Percentiles rank a stretch among this genome's conserved stretches.
These are phyloP conservation scores for Miniopterus natalensis DNA, from an alignment of 2,113 vertebrate species.

Conservation along the genomic window DNA sequence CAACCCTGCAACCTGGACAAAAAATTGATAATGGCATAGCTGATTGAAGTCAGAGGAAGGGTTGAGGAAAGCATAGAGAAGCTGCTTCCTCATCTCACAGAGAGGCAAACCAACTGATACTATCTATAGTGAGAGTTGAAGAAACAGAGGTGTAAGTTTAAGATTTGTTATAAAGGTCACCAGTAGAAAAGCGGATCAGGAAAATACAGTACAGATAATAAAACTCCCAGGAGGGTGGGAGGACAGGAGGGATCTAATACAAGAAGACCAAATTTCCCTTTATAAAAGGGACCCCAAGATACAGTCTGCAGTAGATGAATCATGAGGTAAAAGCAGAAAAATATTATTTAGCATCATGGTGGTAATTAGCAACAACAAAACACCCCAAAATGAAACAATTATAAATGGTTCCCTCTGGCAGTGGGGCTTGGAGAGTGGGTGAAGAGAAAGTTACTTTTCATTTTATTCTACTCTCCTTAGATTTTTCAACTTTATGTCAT, in stretches of 20 bases:
- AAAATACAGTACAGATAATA: neutral
- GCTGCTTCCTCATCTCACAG: neutral
- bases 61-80: neutral
- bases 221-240: neutral
- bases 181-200: neutral
- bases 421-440: neutral
- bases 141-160: neutral
- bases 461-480: constrained; percentile 34
- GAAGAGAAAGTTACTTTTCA: constrained; percentile 11
- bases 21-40: neutral
- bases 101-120: neutral
- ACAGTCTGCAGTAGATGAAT: neutral
- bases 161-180: neutral
- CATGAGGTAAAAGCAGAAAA: neutral
- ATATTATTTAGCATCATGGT: neutral
- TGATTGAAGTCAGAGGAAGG: neutral
- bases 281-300: neutral
- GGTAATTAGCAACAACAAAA: neutral
- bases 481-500: constrained; percentile 47
- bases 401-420: neutral
- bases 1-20: neutral
- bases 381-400: neutral
- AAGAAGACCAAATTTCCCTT: neutral
- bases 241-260: neutral
- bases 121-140: neutral